Percentiles rank a stretch among this genome's conserved stretches.
phyloP scores from a whole-genome alignment of 1,140 invertebrate species.

The Aphidius gifuensis region DNA sequence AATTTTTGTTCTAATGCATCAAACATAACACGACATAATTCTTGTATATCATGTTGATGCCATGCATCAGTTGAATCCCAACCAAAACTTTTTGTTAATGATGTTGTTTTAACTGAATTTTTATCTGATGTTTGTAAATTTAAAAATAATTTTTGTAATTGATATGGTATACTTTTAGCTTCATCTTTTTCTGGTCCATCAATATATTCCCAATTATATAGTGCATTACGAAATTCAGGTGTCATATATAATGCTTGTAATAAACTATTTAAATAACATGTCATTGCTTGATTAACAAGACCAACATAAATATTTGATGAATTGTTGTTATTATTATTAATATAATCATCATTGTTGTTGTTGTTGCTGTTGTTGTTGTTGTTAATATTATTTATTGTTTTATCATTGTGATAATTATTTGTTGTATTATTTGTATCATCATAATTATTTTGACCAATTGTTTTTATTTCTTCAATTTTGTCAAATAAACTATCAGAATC shows the following conservation, averaged over 20 bases:
- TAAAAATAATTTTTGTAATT: constrained; percentile 85
- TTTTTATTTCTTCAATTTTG: no score
- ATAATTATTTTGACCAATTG: no score
- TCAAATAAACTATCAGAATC: no score
- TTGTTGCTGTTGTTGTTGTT: neutral
- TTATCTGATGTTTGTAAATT: constrained; percentile 78
- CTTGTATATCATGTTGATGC: constrained; percentile 93
- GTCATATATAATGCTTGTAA: constrained; percentile 91
- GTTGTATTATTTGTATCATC: no score
- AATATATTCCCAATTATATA: constrained; percentile 81
- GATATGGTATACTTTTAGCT: constrained; percentile 76
- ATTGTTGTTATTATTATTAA: constrained; percentile 13
- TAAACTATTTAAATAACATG: constrained; percentile 89
- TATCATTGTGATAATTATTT: no score
- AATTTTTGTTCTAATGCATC: constrained; percentile 86
- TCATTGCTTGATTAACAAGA: constrained; percentile 91
- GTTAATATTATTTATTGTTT: no score
- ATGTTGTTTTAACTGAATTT: constrained; percentile 79
- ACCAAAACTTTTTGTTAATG: constrained; percentile 85
- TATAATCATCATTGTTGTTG: constrained; percentile 1
- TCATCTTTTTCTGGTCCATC: constrained; percentile 63
- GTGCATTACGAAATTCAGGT: constrained; percentile 89
- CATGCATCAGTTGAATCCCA: constrained; percentile 89
- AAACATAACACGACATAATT: constrained; percentile 88
- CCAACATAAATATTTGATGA: constrained; percentile 69